Evolutionary conservation across 35 echinoderm and acorn worm species (phyloP), one percentile per base, ranked within the genome.

Genomic region (Antedon bifida): DNA sequence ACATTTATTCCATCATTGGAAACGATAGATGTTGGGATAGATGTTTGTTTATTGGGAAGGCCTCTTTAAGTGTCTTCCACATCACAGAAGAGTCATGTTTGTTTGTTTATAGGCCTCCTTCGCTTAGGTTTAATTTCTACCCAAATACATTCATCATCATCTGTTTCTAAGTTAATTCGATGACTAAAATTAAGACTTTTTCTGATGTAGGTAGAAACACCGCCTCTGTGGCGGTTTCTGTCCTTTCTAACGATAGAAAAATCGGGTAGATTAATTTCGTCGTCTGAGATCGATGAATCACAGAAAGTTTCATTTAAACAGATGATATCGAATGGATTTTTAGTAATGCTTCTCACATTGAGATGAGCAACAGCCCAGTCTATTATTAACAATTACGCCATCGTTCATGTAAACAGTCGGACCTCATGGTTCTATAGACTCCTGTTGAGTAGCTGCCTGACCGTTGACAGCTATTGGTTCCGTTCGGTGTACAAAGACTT

Each of bases 171-270:
- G 34, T 79, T 34, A 8, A 32, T 9, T 21, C 77, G 77, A 21
- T 32, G 30, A 34, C 34, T 29, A 33, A 33, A 79, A n/a, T 19
- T 36, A 2, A 74, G 3, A 32, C 7, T 46, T 29, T 77, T 30
- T 34, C 55, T 29, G 34, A 84, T 32, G 34, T 76, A 76, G 7
- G 77, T 34, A 28, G 85, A 3, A 3, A 79, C 35, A 9, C 77
- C 30, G 26, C 39, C 32, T 33, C 75, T 36, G 31, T 79, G 51
- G 19, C 51, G 44, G 36, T 84, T 56, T 56, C 55, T 84, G 30
- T 84, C 82, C 29, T 29, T 84, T 30, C 82, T 30, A 7, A 84
- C 39, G 74, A 84, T 30, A 51, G 82, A 84, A 3, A 84, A 84
- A 74, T 75, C 34, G 16, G 46, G 44, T 1, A 84, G 46, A 32